Percentiles rank a stretch among this genome's conserved stretches.
Conservation (phyloP, 2,888 invertebrate species). For the Morpho deidamia region DNA sequence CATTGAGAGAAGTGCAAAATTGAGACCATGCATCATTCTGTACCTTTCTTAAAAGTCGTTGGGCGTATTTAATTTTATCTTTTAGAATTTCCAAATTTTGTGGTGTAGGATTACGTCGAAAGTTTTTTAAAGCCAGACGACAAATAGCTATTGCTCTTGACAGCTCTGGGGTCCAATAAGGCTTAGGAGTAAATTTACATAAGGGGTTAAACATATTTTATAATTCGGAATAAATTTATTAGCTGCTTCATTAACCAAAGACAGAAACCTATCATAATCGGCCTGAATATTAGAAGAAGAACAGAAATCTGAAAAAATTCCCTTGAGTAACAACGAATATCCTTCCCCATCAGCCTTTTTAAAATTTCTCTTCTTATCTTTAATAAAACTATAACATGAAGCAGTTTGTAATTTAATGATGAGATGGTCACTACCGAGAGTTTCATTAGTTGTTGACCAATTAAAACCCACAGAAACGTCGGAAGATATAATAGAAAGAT, state of each 20-base stretch:
- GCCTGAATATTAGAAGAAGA: background rate
- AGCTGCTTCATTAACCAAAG: background rate
- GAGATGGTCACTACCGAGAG: background rate
- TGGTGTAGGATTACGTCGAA: constrained; percentile 23
- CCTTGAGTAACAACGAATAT: background rate
- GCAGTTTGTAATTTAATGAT: background rate
- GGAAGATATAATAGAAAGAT: background rate
- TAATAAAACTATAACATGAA: background rate
- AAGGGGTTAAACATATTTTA: constrained; percentile 2
- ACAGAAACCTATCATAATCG: background rate
- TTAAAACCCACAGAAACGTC: background rate
- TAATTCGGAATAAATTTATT: constrained; percentile 9
- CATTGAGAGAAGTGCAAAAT: background rate
- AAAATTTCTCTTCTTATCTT: background rate
- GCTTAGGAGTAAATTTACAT: constrained; percentile 19
- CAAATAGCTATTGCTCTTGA: constrained; percentile 22
- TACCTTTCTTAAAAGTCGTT: background rate
- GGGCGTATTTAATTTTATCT: constrained; percentile 7
- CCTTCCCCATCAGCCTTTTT: background rate
- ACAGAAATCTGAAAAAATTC: background rate
- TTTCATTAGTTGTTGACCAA: background rate
- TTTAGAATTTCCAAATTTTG: constrained; percentile 14
- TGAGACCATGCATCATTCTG: background rate
- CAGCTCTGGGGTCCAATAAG: constrained; percentile 19
- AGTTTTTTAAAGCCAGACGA: constrained; percentile 14